A percentile compares a stretch with the other conserved stretches of the same genome.
These are phyloP conservation scores for Caligus rogercresseyi DNA, from an alignment of 1,140 invertebrate species.

Conservation along the genomic window DNA sequence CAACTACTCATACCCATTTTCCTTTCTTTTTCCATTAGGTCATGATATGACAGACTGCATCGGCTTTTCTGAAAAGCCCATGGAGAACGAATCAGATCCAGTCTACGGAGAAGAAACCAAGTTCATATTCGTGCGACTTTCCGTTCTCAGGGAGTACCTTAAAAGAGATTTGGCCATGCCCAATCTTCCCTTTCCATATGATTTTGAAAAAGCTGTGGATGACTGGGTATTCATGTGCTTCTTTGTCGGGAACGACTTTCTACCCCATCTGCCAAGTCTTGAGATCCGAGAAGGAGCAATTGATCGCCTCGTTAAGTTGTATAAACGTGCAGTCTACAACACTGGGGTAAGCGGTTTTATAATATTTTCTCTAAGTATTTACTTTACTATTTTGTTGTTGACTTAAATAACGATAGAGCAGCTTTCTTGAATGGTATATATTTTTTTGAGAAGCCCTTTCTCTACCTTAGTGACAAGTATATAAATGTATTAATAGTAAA, in stretches of 20 bases:
- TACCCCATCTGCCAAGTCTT: slow-evolving; percentile 81
- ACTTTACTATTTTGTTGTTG: too few species aligned
- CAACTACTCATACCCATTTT: neutral
- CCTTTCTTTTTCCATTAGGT: slow-evolving; percentile 29
- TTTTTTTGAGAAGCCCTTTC: too few species aligned
- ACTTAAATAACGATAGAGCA: too few species aligned
- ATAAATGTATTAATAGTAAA: too few species aligned
- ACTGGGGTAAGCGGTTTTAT: slow-evolving; percentile 42
- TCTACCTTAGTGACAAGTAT: too few species aligned
- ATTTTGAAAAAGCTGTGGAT: slow-evolving; percentile 75
- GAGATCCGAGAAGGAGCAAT: slow-evolving; percentile 97
- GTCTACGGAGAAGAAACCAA: slow-evolving; percentile 48
- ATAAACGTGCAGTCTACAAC: slow-evolving; percentile 86
- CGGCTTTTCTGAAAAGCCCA: neutral
- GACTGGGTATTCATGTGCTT: slow-evolving; percentile 99
- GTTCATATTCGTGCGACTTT: slow-evolving; percentile 77
- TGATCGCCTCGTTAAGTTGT: slow-evolving; percentile 76
- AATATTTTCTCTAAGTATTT: too few species aligned
- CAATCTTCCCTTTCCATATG: slow-evolving; percentile 74
- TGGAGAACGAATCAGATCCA: slow-evolving; percentile 18
- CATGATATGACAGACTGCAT: slow-evolving; percentile 16
- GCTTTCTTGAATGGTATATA: too few species aligned
- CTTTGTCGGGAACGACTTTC: slow-evolving; percentile 98
- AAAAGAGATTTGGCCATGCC: slow-evolving; percentile 68
- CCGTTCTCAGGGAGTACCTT: slow-evolving; percentile 85